A percentile compares a stretch with the other conserved stretches of the same genome.
Evolutionary conservation across 2,888 invertebrate genomes (phyloP).

Genomic region (Parnassius apollo): DNA sequence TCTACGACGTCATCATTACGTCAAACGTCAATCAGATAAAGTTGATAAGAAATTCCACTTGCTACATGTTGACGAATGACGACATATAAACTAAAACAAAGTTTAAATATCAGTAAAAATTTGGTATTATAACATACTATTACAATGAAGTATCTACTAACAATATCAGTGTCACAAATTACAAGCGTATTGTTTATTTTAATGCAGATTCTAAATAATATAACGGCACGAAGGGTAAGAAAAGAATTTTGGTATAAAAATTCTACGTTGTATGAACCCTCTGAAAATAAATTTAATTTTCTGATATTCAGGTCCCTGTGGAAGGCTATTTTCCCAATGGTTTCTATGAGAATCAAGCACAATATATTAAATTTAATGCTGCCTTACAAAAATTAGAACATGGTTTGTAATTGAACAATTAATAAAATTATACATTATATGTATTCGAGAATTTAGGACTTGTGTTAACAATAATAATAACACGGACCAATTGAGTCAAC

Average conservation of each 20-base stretch:
- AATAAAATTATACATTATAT: neutral
- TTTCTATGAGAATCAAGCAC: constrained; percentile 43
- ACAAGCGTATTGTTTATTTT: constrained; percentile 32
- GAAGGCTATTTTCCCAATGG: constrained; percentile 52
- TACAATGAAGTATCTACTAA: constrained; percentile 40
- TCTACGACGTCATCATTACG: too few species aligned
- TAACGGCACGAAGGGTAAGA: constrained; percentile 51
- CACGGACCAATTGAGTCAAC: too few species aligned
- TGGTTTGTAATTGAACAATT: constrained; percentile 39
- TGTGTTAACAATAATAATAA: too few species aligned
- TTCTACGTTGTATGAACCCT: neutral
- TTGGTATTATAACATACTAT: constrained; percentile 2
- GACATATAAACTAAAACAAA: constrained; percentile 8
- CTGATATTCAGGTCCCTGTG: constrained; percentile 48
- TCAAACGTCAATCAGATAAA: constrained; percentile 9
- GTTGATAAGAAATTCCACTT: constrained; percentile 20
- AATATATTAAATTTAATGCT: constrained; percentile 46
- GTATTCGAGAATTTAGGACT: too few species aligned
- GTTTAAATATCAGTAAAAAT: neutral
- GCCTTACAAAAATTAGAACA: constrained; percentile 58
- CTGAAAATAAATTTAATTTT: constrained; percentile 9
- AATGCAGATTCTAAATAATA: constrained; percentile 34
- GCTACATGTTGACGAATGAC: constrained; percentile 15
- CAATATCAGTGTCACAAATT: constrained; percentile 14
- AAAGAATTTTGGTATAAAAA: constrained; percentile 25